Base-by-base conservation (phyloP, 2,888 invertebrate species). In the Archips xylosteana region DNA sequence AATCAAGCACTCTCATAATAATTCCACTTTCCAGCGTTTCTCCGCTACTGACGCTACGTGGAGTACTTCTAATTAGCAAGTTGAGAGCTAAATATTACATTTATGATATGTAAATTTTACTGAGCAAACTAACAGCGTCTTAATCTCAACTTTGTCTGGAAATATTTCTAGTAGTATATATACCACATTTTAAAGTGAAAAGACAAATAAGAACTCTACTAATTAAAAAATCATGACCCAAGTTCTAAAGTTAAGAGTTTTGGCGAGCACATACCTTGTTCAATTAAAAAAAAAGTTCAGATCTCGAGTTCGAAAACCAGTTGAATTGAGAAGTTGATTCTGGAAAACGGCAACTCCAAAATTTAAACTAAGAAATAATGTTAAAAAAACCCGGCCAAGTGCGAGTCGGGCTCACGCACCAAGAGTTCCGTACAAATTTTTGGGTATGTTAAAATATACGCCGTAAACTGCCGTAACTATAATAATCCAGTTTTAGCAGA, bases 41-140 rank as follows among this genome's bases (percentile, higher is more conserved):
- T 54, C 4, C 51, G 62, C 54, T 89, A 85, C 87, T 78, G 82
- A 87, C 91, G 80, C 75, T 92, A 87, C 90, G 15, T 77, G 78
- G 82, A 88, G 89, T 85, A 85, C 88, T 90, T 89, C 92, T 93
- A 93, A 94, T 94, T 94, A 94, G 91, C 92, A 92, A 92, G 90
- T 92, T 90, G 90, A 91, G 90, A 91, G 92, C 91, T 92, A 92
- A 93, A 92, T 92, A 93, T 93, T 90, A 93, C 92, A 92, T 92
- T 93, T 93, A 92, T 92, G 92, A 91, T 91, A 92, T 92, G 92
- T 92, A 94, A 92, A 94, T 92, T 91, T 90, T 84, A 80, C 86
- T 83, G 82, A 86, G 82, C 78, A 79, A 83, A 80, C 82, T 79
- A 82, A 80, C 76, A 78, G 76, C 73, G 75, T 77, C 71, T 81